Evolutionary conservation across 2,888 invertebrate genomes (phyloP).

Genomic region (Clistopyga incitator): DNA sequence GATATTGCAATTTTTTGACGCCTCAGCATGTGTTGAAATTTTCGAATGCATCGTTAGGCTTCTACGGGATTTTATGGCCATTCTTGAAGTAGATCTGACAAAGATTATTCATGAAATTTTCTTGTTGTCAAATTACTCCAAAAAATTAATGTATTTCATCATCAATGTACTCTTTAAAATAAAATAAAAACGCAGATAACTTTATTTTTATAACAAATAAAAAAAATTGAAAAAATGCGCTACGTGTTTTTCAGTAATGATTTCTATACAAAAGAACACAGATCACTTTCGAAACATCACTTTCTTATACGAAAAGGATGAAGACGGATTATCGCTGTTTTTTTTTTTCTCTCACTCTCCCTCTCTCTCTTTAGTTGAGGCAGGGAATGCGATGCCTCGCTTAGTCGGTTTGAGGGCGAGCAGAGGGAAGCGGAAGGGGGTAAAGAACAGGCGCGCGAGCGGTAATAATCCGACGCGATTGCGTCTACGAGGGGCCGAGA

Average conservation of each 20-base stretch:
- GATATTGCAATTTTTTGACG: not conserved
- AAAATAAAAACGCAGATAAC: too few relatives aligned
- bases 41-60: not conserved
- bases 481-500: slow-evolving; percentile 34
- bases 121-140: too few relatives aligned
- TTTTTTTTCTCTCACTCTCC: too few relatives aligned
- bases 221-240: too few relatives aligned
- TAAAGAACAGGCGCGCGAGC: slow-evolving; percentile 35
- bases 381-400: slow-evolving; percentile 39
- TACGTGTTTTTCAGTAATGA: too few relatives aligned
- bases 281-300: too few relatives aligned
- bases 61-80: too few relatives aligned
- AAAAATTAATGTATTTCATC: too few relatives aligned
- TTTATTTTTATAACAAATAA: too few relatives aligned
- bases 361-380: slow-evolving; percentile 2
- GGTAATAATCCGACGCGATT: slow-evolving; percentile 62
- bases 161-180: too few relatives aligned
- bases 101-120: too few relatives aligned
- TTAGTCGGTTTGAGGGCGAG: slow-evolving; percentile 23
- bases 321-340: slow-evolving; percentile 41
- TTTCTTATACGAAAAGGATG: slow-evolving; percentile 23
- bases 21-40: not conserved
- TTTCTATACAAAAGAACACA: too few relatives aligned
- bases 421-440: not conserved
- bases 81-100: not conserved